Base-by-base conservation (phyloP, 2,113 vertebrate genomes). In the Colinus virginianus region DNA sequence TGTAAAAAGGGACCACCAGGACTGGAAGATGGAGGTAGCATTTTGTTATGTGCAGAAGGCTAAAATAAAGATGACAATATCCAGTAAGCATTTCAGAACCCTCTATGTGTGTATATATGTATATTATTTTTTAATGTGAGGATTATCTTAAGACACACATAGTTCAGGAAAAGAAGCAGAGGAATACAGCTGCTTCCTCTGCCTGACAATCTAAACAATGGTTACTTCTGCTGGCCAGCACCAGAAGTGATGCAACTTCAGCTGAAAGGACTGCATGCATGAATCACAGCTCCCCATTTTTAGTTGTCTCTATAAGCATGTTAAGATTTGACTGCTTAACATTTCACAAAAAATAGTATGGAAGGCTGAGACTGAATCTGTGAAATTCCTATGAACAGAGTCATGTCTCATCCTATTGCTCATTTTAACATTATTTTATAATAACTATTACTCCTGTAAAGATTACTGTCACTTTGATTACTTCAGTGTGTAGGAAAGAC, bases 401-500 rank as follows among this genome's bases (percentile, higher is more conserved):
- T 67, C 17, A 14, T 61, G 40, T 76, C 63, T 90, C 11, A 1
- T 78, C 42, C 84, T 82, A 67, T 69, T 79, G 67, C 34, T 81
- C 23, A 32, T 76, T 92, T 87, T 62, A 84, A 79, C 18, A 49
- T 79, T 89, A 55, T 58, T 82, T 85, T 82, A 62, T 76, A 49
- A 85, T 87, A 92, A 58, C 63, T 66, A 68, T 87, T 87, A 85
- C 40, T 84, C 32, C 42, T 82, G 78, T 87, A 68, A 72, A 76
- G 32, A 84, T 79, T 79, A 83, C 49, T 59, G 71, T 77, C 38
- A 87, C 87, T 94, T 92, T 59, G 36, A 90, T 90, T 94, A 85
- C 56, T 82, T 91, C 55, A 67, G 22, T 18, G 38, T 59, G 55
- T 85, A 79, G 42, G 36, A 89, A 89, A 87, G 89, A 63, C 18